A percentile compares a stretch with the other conserved stretches of the same genome.
phyloP scores from a whole-genome alignment of 2,113 vertebrate genomes.

The Tetrax tetrax region DNA sequence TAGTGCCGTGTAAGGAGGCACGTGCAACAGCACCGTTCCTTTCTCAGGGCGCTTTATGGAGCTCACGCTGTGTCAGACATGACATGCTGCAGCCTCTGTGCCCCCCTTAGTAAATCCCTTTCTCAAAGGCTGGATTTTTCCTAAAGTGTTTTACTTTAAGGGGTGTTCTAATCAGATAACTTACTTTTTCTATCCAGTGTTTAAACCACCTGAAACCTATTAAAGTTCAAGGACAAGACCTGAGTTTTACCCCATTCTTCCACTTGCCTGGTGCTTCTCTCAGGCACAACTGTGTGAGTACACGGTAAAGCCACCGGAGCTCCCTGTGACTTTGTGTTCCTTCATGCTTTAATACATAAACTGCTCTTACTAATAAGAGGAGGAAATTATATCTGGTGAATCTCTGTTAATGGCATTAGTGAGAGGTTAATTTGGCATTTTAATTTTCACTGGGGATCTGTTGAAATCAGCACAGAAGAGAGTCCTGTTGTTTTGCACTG shows the following conservation, averaged over 20 bases:
- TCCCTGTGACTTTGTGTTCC: neutral
- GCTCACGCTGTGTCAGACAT: neutral
- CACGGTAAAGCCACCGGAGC: rapidly evolving
- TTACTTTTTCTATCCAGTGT: neutral
- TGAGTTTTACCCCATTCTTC: neutral
- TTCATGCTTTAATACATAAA: neutral
- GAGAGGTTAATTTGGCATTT: neutral
- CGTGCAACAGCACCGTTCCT: neutral
- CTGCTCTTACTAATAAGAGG: neutral
- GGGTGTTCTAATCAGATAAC: neutral
- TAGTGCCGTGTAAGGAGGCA: rapidly evolving
- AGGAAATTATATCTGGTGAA: neutral
- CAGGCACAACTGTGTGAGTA: neutral
- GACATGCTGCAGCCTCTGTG: neutral
- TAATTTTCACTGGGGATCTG: neutral
- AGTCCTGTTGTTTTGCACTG: neutral
- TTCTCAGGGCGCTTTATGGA: neutral
- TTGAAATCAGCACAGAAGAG: neutral
- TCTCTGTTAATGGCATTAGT: neutral
- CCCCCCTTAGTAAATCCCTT: neutral
- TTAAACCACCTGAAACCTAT: neutral
- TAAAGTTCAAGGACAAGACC: neutral
- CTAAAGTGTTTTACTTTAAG: neutral
- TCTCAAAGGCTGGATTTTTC: neutral
- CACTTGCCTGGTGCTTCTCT: neutral